Percentiles rank a stretch among this genome's conserved stretches.
These are phyloP conservation scores for Orthonyx spaldingii DNA, from an alignment of 2,113 vertebrate species.

Conservation along the genomic window DNA sequence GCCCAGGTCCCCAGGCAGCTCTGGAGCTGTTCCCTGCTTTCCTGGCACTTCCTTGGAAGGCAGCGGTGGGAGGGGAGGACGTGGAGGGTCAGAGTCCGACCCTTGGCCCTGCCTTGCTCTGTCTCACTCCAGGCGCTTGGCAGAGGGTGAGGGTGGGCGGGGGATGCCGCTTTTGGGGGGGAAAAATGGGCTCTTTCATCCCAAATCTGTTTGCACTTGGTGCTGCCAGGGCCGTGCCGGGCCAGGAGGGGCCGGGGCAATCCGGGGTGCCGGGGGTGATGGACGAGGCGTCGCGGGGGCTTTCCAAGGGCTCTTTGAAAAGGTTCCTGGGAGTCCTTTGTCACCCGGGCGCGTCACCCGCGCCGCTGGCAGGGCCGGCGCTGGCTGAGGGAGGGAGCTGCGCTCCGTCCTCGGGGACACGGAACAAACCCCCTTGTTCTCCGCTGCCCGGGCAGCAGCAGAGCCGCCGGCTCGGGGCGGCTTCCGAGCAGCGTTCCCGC, in stretches of 20 bases:
- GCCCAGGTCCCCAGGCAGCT: background rate
- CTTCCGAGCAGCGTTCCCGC: background rate
- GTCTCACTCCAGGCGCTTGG: background rate
- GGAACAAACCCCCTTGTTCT: background rate
- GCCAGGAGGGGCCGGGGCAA: background rate
- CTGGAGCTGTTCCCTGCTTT: background rate
- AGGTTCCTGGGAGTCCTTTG: background rate
- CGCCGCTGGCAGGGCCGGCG: background rate
- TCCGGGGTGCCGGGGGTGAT: background rate
- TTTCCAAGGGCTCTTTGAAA: slow-evolving; percentile 19
- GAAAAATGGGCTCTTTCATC: background rate
- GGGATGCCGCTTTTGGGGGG: background rate
- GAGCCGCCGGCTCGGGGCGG: background rate
- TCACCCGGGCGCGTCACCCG: background rate
- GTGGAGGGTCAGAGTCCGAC: background rate
- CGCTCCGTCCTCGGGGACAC: rapidly evolving
- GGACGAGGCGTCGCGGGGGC: background rate
- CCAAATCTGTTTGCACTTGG: background rate
- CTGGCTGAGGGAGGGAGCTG: background rate
- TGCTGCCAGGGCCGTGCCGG: background rate
- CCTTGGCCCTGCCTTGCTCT: background rate
- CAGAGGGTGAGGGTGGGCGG: background rate
- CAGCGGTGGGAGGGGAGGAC: background rate
- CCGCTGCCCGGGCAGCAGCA: background rate
- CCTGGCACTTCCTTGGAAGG: background rate